A percentile compares a stretch with the other conserved stretches of the same genome.
These are phyloP conservation scores for Toxotes lorentzi DNA, from an alignment of 2,797 vertebrate genomes.

Conservation along the genomic window DNA sequence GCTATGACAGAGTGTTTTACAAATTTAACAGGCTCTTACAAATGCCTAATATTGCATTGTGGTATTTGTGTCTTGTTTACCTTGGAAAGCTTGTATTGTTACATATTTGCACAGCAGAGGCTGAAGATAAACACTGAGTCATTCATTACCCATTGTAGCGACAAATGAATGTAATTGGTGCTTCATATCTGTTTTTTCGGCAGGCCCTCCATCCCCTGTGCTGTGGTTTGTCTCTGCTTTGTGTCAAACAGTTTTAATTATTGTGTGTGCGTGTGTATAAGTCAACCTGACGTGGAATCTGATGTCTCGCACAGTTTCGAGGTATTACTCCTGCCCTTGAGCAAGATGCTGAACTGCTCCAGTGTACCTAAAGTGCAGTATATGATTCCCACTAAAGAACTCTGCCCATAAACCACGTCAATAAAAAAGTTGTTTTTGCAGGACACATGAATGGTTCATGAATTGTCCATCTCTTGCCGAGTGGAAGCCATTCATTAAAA, in stretches of 20 bases:
- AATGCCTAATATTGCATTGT: constrained; percentile 47
- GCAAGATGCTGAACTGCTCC: not conserved
- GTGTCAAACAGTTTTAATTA: not conserved
- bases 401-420: not conserved
- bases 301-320: not conserved
- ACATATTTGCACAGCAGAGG: constrained; percentile 48
- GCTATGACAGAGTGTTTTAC: constrained; percentile 58
- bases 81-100: constrained; percentile 46
- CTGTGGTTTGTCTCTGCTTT: not conserved
- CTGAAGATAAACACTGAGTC: constrained; percentile 42
- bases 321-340: not conserved
- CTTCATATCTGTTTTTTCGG: not conserved
- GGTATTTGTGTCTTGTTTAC: constrained; percentile 54
- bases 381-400: not conserved
- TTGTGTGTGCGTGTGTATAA: not conserved
- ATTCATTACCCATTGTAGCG: constrained; percentile 1
- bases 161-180: constrained; percentile 1
- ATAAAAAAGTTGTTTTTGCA: not conserved
- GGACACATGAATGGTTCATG: not conserved
- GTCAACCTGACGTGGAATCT: not conserved
- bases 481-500: not conserved
- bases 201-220: not conserved
- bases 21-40: constrained; percentile 57
- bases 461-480: not conserved
- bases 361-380: not conserved